Base-by-base conservation (phyloP, 2,797 vertebrate genomes). In the Pteropus rufus region DNA sequence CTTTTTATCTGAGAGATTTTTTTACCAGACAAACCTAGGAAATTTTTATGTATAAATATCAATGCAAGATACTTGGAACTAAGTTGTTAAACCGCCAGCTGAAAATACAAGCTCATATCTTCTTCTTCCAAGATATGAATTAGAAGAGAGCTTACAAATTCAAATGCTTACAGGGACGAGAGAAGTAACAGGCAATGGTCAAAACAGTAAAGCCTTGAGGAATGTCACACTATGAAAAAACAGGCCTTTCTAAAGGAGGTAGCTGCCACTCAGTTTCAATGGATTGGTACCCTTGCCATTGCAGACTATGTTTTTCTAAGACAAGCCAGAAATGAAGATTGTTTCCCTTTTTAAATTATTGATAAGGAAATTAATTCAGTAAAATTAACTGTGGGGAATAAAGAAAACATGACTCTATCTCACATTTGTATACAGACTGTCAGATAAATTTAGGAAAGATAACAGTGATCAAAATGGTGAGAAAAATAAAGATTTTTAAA, bases 31-130 rank as follows among this genome's bases (percentile, higher is more conserved):
- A 14, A 56, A 44, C 34, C 6, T 49, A 89, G 24, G n/a, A 80
- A 65, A 93, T 14, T 64, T 97, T 87, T 85, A 81, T 77, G 18
- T 54, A 26, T 72, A 54, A 88, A 39, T 39, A 94, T 73, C 23
- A 93, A 18, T 67, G 56, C n/a, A 85, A 54, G 19, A 26, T 23
- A 26, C 76, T 85, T 79, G 29, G 62, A 88, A 85, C 49, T 41
- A 94, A 93, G 26, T 23, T 84, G 34, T 65, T 62, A 34, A 56
- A 49, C 16, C 52, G 24, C 16, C 44, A 69, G 10, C 15, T 88
- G 44, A 15, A 92, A 94, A 87, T 49, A 3, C 26, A 94, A 10
- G n/a, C 39, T 92, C 82, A 36, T 31, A 91, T 72, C 15, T 46
- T 92, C 44, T 24, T 16, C 46, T 46, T 36, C 70, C 18, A 87